Evolutionary conservation across 2,113 vertebrate genomes (phyloP).

Genomic region (Pardalotus punctatus): DNA sequence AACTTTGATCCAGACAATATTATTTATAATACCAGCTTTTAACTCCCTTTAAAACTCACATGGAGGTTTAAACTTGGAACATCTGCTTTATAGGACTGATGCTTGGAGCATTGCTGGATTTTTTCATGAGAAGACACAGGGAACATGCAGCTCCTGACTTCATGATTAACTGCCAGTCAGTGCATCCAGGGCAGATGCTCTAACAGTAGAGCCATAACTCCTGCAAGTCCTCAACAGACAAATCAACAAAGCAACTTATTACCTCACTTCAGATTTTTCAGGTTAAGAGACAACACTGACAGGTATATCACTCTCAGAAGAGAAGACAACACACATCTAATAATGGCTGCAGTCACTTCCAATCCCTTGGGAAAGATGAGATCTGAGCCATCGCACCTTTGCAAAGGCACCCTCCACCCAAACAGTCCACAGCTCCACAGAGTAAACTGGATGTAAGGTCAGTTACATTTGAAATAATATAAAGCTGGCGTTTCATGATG

Average conservation of each 20-base stretch:
- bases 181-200: neutral
- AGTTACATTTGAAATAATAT: neutral
- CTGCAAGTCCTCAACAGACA: neutral
- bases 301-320: neutral
- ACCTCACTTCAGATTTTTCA: neutral
- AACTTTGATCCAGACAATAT: neutral
- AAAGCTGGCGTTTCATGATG: neutral
- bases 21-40: neutral
- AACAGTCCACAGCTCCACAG: neutral
- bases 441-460: rapidly evolving
- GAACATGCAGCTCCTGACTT: neutral
- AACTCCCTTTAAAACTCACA: neutral
- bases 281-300: neutral
- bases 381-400: rapidly evolving
- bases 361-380: neutral
- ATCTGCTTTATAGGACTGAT: neutral
- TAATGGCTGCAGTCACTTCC: neutral
- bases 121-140: neutral
- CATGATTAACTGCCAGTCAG: neutral
- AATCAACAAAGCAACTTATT: neutral
- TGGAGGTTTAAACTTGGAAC: neutral
- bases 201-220: neutral
- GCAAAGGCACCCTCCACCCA: neutral
- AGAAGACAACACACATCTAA: neutral
- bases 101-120: neutral